These are phyloP conservation scores for Lacerta viridis DNA, from an alignment of 2,797 vertebrate genomes.

Conservation along the genomic window DNA sequence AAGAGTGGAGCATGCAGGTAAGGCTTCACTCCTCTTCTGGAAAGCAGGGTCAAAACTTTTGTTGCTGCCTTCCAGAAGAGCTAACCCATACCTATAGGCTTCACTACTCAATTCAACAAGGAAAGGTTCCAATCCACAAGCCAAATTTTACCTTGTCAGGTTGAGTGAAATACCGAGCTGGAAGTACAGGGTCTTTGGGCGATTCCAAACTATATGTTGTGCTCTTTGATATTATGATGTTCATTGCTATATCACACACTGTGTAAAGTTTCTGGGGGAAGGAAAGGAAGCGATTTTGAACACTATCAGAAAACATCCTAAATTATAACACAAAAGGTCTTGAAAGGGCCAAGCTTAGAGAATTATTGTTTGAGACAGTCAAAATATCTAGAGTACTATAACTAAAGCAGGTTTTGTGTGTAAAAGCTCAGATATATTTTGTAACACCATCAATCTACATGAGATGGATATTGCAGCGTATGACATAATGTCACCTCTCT, in stretches of 20 bases:
- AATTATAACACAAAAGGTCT: neutral
- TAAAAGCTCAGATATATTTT: slow-evolving; percentile 6
- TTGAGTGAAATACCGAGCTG: slow-evolving; percentile 95
- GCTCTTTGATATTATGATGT: slow-evolving; percentile 98
- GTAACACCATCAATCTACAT: neutral
- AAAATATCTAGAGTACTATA: neutral
- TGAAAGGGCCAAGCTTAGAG: neutral
- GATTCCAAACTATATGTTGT: slow-evolving; percentile 99
- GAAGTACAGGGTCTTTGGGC: slow-evolving; percentile 97
- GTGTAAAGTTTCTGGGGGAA: slow-evolving; percentile 93
- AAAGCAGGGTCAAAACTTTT: too few species aligned
- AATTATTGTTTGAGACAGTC: neutral
- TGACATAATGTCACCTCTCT: neutral
- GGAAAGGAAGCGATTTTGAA: slow-evolving; percentile 42
- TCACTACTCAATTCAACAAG: neutral
- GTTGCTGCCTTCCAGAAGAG: too few species aligned
- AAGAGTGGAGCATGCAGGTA: too few species aligned
- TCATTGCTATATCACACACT: slow-evolving; percentile 98
- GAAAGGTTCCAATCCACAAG: slow-evolving; percentile 32
- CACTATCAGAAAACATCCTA: neutral
- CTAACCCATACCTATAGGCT: too few species aligned
- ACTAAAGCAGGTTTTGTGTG: neutral
- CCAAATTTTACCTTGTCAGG: slow-evolving; percentile 91
- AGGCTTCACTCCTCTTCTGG: too few species aligned
- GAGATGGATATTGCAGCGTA: neutral